phyloP scores from a whole-genome alignment of 64 coral and sea anemone genomes.

The Montipora cactus region DNA sequence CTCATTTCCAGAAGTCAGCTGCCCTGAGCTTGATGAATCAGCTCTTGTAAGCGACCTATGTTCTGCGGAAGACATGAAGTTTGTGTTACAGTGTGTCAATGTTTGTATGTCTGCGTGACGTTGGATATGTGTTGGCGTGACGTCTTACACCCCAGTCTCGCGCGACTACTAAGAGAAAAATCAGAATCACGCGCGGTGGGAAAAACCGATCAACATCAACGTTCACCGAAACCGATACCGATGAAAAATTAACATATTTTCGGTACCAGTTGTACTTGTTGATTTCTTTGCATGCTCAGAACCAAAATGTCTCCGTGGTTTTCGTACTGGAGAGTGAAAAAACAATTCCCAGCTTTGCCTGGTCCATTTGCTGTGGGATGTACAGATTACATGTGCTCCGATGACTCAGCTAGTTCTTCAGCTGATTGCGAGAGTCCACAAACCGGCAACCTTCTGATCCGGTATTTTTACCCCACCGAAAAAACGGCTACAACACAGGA shows the following conservation, averaged over 20 bases:
- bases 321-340: conserved; percentile 68
- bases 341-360: conserved; percentile 50
- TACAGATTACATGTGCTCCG: conserved; percentile 79
- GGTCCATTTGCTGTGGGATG: conserved; percentile 80
- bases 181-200: too few relatives aligned
- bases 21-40: neutral
- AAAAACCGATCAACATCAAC: too few relatives aligned
- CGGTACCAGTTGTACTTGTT: neutral
- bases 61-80: neutral
- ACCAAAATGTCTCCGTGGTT: conserved; percentile 79
- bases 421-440: neutral
- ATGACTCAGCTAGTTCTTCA: neutral
- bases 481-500: neutral
- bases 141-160: neutral
- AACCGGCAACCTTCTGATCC: conserved; percentile 52
- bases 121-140: neutral
- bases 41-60: neutral
- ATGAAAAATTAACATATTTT: too few relatives aligned
- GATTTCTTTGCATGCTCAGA: neutral
- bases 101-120: neutral
- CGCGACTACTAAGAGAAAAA: neutral
- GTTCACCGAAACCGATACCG: too few relatives aligned
- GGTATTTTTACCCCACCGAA: conserved; percentile 73
- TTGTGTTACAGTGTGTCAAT: neutral
- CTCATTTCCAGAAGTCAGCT: neutral